phyloP scores from a whole-genome alignment of 2,797 vertebrate genomes.

The Spea hammondii region DNA sequence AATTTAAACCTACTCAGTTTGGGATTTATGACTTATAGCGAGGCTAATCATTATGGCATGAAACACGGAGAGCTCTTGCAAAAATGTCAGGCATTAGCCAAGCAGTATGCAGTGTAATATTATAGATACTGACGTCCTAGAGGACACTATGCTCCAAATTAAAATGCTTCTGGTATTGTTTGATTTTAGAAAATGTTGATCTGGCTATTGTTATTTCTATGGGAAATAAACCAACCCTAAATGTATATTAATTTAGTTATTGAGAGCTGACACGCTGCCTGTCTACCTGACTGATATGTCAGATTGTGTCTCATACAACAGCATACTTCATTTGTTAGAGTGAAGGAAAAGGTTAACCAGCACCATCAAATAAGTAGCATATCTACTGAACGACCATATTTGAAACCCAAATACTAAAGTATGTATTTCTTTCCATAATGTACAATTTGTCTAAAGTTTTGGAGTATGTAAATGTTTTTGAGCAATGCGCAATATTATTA shows the following conservation, averaged over 20 bases:
- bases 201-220: neutral
- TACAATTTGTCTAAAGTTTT: no score
- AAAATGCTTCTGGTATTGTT: slow-evolving; percentile 30
- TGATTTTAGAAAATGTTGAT: neutral
- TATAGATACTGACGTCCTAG: slow-evolving; percentile 34
- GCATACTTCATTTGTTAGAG: no score
- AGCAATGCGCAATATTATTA: no score
- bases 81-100: slow-evolving; percentile 50
- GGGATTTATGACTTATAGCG: slow-evolving; percentile 52
- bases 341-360: no score
- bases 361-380: no score
- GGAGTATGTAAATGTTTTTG: no score
- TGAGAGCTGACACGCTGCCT: neutral
- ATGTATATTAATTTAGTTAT: neutral
- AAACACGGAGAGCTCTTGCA: slow-evolving; percentile 48
- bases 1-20: slow-evolving; percentile 54
- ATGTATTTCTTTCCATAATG: no score
- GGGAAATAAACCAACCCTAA: neutral
- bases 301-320: no score
- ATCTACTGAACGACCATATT: no score
- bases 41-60: slow-evolving; percentile 51
- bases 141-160: slow-evolving; percentile 9
- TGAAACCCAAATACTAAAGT: no score
- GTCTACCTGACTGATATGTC: neutral
- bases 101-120: slow-evolving; percentile 35